Conservation (phyloP, 2,797 vertebrate genomes). For the Sebastes miniatus region DNA sequence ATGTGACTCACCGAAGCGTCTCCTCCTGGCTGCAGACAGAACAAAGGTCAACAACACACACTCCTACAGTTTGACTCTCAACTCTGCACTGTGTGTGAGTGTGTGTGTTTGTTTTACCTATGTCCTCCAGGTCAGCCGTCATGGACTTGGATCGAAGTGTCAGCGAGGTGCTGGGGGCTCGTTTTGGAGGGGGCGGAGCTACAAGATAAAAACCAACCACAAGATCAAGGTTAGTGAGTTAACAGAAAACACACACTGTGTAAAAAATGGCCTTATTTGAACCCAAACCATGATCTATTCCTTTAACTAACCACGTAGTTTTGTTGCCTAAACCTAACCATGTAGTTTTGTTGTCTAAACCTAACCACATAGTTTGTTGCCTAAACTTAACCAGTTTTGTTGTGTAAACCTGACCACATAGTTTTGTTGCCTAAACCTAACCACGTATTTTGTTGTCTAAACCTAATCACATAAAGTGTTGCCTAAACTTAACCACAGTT, state of each 20-base stretch:
- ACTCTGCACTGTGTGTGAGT: slow-evolving; percentile 23
- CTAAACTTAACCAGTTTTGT: too few relatives aligned
- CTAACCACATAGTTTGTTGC: too few relatives aligned
- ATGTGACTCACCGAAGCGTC: slow-evolving; percentile 74
- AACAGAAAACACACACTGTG: background rate
- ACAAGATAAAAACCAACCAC: slow-evolving; percentile 54
- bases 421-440: too few relatives aligned
- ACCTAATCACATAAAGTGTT: rapidly evolving
- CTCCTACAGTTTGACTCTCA: background rate
- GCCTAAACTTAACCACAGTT: rapidly evolving
- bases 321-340: too few relatives aligned
- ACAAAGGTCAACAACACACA: slow-evolving; percentile 60
- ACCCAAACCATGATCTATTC: background rate
- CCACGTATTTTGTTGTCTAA: too few relatives aligned
- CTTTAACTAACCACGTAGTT: background rate
- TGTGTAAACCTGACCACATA: too few relatives aligned
- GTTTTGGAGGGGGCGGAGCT: slow-evolving; percentile 96
- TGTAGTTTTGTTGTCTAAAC: too few relatives aligned
- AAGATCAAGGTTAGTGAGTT: background rate
- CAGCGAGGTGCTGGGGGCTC: slow-evolving; percentile 95
- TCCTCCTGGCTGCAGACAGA: slow-evolving; percentile 76
- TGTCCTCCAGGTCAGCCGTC: slow-evolving; percentile 95
- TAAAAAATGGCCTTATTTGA: background rate
- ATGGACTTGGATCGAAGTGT: slow-evolving; percentile 98
- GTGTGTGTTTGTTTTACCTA: slow-evolving; percentile 73